Base-by-base conservation (phyloP, 2,113 vertebrate species). In the Falco punctatus region DNA sequence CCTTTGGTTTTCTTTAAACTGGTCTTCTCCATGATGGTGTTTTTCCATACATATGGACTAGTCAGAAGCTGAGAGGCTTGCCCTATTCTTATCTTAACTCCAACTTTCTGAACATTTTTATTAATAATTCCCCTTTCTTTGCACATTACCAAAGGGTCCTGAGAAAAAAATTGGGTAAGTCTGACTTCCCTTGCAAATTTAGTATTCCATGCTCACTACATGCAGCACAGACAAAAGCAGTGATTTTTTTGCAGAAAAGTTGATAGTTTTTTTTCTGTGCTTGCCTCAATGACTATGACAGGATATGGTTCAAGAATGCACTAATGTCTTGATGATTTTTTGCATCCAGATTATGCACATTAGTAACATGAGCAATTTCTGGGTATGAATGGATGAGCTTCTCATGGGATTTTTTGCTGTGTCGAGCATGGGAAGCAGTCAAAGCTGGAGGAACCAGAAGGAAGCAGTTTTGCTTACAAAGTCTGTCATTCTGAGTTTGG, bases 401-500 rank as follows among this genome's bases (percentile, higher is more conserved):
- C 90, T 96, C 74, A 19, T 14, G 17, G 61, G 66, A 27, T 80
- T 91, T 95, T 93, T 80, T 6, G 35, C 91, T 69, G 52, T 78
- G 57, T 93, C 62, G 79, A 91, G 55, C 89, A 85, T 48, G 81
- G 67, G 80, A 90, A 93, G 86, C 64, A 73, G 49, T 82, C 86
- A 70, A 96, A 96, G 64, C 64, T 91, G 64, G 38, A 90, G 46
- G 55, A 95, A 78, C 30, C 42, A 70, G 57, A 72, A 92, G 61
- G 78, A 97, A 95, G 66, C 27, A 65, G 70, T 92, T 94, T 85
- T 87, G 18, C 72, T 92, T 40, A 38, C 40, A 57, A 87, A 72
- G 73, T 30, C 66, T 57, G 46, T 66, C 80, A 33, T 92, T 96
- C 73, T 49, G 61, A 85, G 30, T 82, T 86, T 74, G 55, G 27